Percentiles rank a stretch among this genome's conserved stretches.
Evolutionary conservation across 2,797 vertebrate genomes (phyloP).

Genomic region (Otolemur crassicaudatus): DNA sequence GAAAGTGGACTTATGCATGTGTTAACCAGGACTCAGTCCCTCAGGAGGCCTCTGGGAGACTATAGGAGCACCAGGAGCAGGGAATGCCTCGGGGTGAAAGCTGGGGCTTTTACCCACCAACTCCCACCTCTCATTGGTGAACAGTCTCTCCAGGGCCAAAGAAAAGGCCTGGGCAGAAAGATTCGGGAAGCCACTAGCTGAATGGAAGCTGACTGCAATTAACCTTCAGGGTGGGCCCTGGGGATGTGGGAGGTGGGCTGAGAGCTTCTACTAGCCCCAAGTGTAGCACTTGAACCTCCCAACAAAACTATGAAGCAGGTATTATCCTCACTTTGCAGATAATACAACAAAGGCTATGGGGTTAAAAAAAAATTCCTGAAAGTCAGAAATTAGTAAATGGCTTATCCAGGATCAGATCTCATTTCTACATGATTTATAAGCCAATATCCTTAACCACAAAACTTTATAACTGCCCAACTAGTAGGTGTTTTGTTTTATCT

Average conservation of each 20-base stretch:
- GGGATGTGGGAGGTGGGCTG: background rate
- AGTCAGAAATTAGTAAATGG: slow-evolving; percentile 42
- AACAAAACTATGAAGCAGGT: background rate
- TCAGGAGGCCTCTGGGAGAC: background rate
- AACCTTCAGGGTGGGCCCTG: background rate
- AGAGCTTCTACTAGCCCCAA: background rate
- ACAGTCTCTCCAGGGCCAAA: background rate
- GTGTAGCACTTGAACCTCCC: background rate
- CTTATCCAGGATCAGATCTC: slow-evolving; percentile 27
- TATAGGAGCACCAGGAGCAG: too few species aligned
- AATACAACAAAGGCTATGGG: background rate
- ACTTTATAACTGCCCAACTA: background rate
- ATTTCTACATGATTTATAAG: slow-evolving; percentile 24
- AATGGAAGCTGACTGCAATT: background rate
- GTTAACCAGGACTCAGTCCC: background rate
- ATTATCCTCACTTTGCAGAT: background rate
- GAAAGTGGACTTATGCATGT: background rate
- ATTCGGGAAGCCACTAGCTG: background rate
- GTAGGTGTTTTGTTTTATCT: slow-evolving; percentile 24
- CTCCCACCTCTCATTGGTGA: background rate
- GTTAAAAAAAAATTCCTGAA: slow-evolving; percentile 4
- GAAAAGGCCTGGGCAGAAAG: background rate
- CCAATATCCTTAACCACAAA: slow-evolving; percentile 32
- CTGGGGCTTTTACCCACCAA: background rate
- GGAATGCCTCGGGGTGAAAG: background rate